A percentile compares a stretch with the other conserved stretches of the same genome.
These are phyloP conservation scores for Ypsolopha scabrella DNA, from an alignment of 2,888 invertebrate species.

Conservation along the genomic window DNA sequence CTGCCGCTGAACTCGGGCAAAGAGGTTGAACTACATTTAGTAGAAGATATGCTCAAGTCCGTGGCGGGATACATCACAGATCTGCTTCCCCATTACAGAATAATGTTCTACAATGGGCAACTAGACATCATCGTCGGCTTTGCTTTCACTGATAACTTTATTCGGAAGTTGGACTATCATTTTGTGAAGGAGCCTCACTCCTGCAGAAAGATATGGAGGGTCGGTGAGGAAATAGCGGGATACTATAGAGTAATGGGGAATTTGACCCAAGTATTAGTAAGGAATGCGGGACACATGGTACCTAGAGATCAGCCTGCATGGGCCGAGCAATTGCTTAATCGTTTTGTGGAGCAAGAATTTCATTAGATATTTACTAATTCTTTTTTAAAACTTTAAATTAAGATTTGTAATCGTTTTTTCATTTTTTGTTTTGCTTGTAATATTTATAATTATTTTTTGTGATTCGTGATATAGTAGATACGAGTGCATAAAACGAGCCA, in stretches of 20 bases:
- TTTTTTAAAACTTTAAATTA: slow-evolving; percentile 3
- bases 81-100: slow-evolving; percentile 57
- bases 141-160: slow-evolving; percentile 72
- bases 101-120: slow-evolving; percentile 76
- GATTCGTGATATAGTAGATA: neutral
- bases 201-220: slow-evolving; percentile 74
- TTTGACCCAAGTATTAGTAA: slow-evolving; percentile 77
- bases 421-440: neutral
- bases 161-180: slow-evolving; percentile 76
- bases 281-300: slow-evolving; percentile 84
- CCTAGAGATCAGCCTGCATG: slow-evolving; percentile 71
- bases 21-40: slow-evolving; percentile 60
- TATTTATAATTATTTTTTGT: no score
- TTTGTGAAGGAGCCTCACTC: slow-evolving; percentile 71
- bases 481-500: no score
- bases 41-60: slow-evolving; percentile 70
- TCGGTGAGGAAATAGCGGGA: slow-evolving; percentile 76
- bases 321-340: slow-evolving; percentile 67
- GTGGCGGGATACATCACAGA: slow-evolving; percentile 56
- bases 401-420: neutral
- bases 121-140: slow-evolving; percentile 75
- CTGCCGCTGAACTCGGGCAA: slow-evolving; percentile 57
- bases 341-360: slow-evolving; percentile 53
- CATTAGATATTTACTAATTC: no score
- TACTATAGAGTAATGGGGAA: slow-evolving; percentile 79